Evolutionary conservation across 2,888 invertebrate genomes (phyloP).

Genomic region (Temnothorax unifasciatus): DNA sequence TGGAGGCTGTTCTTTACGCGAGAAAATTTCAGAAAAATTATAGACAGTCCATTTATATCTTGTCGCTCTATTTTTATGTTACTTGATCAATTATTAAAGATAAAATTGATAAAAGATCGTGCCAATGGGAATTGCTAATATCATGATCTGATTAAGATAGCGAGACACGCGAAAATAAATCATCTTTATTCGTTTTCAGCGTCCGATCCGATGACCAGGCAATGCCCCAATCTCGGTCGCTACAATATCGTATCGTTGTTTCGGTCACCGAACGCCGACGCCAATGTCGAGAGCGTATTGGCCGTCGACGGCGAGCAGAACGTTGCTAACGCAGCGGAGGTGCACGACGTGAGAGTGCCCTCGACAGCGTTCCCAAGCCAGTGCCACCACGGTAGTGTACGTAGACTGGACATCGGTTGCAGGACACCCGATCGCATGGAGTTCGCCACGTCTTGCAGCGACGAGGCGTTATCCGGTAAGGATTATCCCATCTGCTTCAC

Average conservation of each 20-base stretch:
- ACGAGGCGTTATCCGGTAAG: conserved; percentile 81
- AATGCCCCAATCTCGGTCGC: conserved; percentile 83
- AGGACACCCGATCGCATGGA: conserved; percentile 83
- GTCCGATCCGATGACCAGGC: conserved; percentile 81
- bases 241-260: conserved; percentile 82
- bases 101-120: background rate
- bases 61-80: background rate
- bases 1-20: background rate
- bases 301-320: conserved; percentile 63
- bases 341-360: conserved; percentile 77
- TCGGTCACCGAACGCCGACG: conserved; percentile 69
- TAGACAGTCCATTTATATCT: background rate
- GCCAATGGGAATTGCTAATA: background rate
- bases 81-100: background rate
- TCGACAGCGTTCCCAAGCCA: conserved; percentile 78
- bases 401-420: conserved; percentile 83
- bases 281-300: conserved; percentile 67
- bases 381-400: conserved; percentile 80
- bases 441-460: conserved; percentile 82
- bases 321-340: conserved; percentile 78
- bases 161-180: background rate
- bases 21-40: background rate
- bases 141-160: background rate
- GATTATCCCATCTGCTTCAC: background rate
- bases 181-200: conserved; percentile 65